Base-by-base conservation (phyloP, 2,113 vertebrate genomes). In the Ellobius talpinus region DNA sequence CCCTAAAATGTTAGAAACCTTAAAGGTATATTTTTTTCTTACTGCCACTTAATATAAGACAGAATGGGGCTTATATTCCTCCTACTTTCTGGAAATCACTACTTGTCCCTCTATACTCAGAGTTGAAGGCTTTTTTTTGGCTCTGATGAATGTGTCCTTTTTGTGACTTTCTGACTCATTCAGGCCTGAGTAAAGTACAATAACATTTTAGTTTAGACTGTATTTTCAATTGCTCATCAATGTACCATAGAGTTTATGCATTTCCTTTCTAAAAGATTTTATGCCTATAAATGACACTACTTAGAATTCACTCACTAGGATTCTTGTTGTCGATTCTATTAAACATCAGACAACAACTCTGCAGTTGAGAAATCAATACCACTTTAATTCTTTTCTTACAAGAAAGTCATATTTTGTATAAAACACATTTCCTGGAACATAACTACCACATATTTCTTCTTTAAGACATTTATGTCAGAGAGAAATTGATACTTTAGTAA, bases 401-500 rank as follows among this genome's bases (percentile, higher is more conserved):
- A 77, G 50, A 84, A 89, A 50, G 39, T 77, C 50, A 61, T 36
- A 70, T 77, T 84, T 92, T 78, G 74, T 45, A 39, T 85, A 58
- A 21, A 61, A 63, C 33, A 61, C 50, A 68, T 89, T 89, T 93
- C 47, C 70, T 61, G 50, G 26, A 82, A 70, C 42, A 26, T 70
- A 61, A 68, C 47, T 17, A 55, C n/a, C 73, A 61, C 66, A 19
- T 77, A 70, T 93, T 76, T 63, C 47, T 70, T 93, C 61, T 61
- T 76, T 85, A n/a, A 65, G 47, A 77, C 70, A 85, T 70, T 85
- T 72, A 93, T 86, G 89, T 89, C 91, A 91, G 65, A 72, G 50
- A 50, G n/a, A 82, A 91, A 76, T 45, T 42, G 50, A 68, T 42
- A 36, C 65, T 63, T 70, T 70, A 58, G n/a, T 76, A 72, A 61